Conservation (phyloP, 2,888 invertebrate species). For the Nemotelus nigrinus region DNA sequence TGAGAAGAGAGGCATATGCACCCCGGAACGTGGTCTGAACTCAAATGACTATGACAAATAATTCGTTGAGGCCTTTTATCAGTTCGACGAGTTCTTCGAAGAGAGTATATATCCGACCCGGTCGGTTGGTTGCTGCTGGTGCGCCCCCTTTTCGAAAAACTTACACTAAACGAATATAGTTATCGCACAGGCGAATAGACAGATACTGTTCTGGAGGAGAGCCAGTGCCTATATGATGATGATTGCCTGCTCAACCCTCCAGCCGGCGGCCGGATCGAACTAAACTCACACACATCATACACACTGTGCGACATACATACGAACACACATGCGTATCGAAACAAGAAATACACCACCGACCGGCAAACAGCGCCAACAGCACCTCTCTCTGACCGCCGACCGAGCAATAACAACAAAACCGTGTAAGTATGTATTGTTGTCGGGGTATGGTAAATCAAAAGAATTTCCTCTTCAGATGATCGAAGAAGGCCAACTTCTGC, state of each 20-base stretch:
- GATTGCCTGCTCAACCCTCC: background rate
- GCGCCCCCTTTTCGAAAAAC: conserved; percentile 30
- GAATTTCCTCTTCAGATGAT: conserved; percentile 40
- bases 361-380: background rate
- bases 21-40: conserved; percentile 48
- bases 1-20: conserved; percentile 13
- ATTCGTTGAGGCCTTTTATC: conserved; percentile 52
- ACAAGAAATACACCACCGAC: conserved; percentile 19
- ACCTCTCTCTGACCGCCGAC: too few relatives aligned
- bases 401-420: too few relatives aligned
- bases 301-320: background rate
- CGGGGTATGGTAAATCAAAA: conserved; percentile 32
- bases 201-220: conserved; percentile 11
- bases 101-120: too few relatives aligned
- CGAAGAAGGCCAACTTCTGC: conserved; percentile 2
- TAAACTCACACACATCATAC: conserved; percentile 17
- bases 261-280: conserved; percentile 10
- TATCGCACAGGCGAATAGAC: background rate
- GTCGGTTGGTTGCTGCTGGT: background rate
- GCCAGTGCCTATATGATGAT: background rate
- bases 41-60: conserved; percentile 52
- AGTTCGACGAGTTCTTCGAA: conserved; percentile 8
- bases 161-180: conserved; percentile 9
- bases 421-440: background rate
- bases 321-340: conserved; percentile 26